Evolutionary conservation across 2,797 vertebrate species (phyloP).

Genomic region (Caiman crocodilus): DNA sequence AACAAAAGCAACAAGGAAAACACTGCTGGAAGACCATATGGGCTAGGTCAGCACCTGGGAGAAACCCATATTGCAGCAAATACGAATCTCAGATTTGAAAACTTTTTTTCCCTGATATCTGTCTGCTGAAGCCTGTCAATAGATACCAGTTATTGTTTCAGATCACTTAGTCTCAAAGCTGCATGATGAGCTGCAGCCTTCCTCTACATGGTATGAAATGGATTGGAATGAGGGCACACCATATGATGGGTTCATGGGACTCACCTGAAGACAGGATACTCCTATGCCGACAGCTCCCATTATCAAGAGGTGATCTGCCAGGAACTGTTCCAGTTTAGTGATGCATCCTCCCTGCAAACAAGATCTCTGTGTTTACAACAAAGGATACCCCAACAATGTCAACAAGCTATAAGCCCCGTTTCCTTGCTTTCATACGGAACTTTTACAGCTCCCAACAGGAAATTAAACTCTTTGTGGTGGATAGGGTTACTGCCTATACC

Average conservation of each 20-base stretch:
- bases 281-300: conserved; percentile 90
- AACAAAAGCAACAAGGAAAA: neutral
- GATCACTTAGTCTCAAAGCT: neutral
- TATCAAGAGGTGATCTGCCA: conserved; percentile 88
- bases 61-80: neutral
- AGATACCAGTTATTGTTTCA: neutral
- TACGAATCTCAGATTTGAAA: neutral
- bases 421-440: neutral
- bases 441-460: neutral
- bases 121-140: neutral
- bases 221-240: neutral
- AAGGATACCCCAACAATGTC: neutral
- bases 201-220: neutral
- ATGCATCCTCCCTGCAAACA: conserved; percentile 88
- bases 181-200: too few species aligned
- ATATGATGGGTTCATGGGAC: neutral
- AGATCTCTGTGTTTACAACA: neutral
- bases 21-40: neutral
- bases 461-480: neutral
- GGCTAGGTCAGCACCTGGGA: neutral
- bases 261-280: conserved; percentile 90
- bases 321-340: conserved; percentile 87
- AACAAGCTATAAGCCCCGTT: neutral
- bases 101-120: neutral
- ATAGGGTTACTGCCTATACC: neutral